Conservation (phyloP, 2,888 invertebrate species). For the Diaperis boleti region DNA sequence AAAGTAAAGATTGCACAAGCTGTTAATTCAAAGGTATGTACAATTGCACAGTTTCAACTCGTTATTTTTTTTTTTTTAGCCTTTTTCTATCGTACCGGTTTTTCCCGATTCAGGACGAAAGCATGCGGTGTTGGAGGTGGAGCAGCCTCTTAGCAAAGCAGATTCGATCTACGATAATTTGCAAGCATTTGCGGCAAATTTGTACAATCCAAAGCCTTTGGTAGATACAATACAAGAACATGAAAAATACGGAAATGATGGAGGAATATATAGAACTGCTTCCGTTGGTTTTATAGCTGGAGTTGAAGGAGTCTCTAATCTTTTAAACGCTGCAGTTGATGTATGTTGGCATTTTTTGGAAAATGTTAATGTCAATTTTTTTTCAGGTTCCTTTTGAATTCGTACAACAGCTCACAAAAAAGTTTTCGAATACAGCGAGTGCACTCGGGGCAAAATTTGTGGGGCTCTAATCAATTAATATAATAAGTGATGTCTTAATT, state of each 20-base stretch:
- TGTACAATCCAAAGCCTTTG: slow-evolving; percentile 73
- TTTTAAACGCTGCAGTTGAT: slow-evolving; percentile 59
- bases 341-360: slow-evolving; percentile 44
- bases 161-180: slow-evolving; percentile 60
- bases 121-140: slow-evolving; percentile 57
- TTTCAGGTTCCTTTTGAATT: neutral
- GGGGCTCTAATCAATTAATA: neutral
- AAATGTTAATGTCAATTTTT: neutral
- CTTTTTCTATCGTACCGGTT: slow-evolving; percentile 40
- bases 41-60: neutral
- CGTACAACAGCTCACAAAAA: neutral
- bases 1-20: slow-evolving; percentile 27
- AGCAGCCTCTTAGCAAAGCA: slow-evolving; percentile 54
- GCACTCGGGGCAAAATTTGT: neutral
- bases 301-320: slow-evolving; percentile 71
- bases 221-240: slow-evolving; percentile 81
- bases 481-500: too few species aligned
- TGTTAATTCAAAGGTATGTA: slow-evolving; percentile 24
- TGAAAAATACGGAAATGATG: slow-evolving; percentile 84
- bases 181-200: slow-evolving; percentile 57
- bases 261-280: slow-evolving; percentile 74
- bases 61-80: slow-evolving; percentile 14
- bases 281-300: slow-evolving; percentile 77
- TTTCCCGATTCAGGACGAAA: slow-evolving; percentile 61
- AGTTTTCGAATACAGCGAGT: neutral